Conservation (phyloP, 2,888 invertebrate species). For the Proisotoma minuta region DNA sequence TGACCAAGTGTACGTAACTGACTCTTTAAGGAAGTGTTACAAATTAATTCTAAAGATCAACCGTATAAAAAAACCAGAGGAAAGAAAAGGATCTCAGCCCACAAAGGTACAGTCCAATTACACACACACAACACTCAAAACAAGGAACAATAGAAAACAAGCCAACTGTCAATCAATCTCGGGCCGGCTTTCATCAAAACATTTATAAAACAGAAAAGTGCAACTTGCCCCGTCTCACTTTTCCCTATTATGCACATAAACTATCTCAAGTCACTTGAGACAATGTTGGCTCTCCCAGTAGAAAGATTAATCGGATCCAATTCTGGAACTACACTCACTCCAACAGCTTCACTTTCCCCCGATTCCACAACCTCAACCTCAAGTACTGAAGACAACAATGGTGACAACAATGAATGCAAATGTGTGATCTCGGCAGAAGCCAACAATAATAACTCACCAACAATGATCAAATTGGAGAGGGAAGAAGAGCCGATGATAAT, state of each 20-base stretch:
- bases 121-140: neutral
- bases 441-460: no score
- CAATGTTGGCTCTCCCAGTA: slow-evolving; percentile 47
- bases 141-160: neutral
- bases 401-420: neutral
- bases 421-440: slow-evolving; percentile 6
- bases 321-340: neutral
- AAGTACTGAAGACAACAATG: neutral
- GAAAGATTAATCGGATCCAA: slow-evolving; percentile 45
- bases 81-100: neutral
- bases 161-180: slow-evolving; percentile 18
- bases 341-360: slow-evolving; percentile 11
- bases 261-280: slow-evolving; percentile 19
- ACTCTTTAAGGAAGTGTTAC: no score
- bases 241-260: slow-evolving; percentile 29
- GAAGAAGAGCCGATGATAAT: no score
- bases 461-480: no score
- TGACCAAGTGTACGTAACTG: no score
- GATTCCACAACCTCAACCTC: slow-evolving; percentile 1
- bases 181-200: slow-evolving; percentile 7
- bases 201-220: no score
- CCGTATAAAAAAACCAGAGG: no score
- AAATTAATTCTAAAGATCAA: no score
- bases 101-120: neutral
- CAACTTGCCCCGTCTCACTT: slow-evolving; percentile 4